These are phyloP conservation scores for Formica exsecta DNA, from an alignment of 1,140 invertebrate species.

Conservation along the genomic window DNA sequence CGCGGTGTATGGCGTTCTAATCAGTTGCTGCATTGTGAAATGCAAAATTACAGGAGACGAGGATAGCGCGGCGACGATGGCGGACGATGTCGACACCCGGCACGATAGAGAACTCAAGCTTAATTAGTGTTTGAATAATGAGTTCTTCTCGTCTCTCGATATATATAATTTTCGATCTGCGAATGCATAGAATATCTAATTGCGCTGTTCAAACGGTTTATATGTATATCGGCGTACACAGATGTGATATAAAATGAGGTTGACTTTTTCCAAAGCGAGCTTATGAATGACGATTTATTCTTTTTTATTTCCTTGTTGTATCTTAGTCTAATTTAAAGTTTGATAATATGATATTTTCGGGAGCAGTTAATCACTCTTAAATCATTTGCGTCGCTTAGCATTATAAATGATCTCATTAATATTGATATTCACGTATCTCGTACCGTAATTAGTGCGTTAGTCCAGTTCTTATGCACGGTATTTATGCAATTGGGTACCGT, in stretches of 20 bases:
- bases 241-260: not conserved
- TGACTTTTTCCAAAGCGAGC: not conserved
- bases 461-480: constrained; percentile 8
- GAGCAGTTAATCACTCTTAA: not conserved
- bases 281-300: not conserved
- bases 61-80: constrained; percentile 56
- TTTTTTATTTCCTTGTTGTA: not conserved
- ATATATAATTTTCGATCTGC: constrained; percentile 18
- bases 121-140: constrained; percentile 66
- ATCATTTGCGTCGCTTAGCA: not conserved
- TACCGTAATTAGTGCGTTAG: constrained; percentile 30
- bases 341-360: not conserved
- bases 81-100: constrained; percentile 39
- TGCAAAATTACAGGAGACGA: constrained; percentile 79
- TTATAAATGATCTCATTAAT: constrained; percentile 32
- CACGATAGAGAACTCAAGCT: constrained; percentile 33
- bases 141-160: constrained; percentile 4
- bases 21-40: constrained; percentile 80
- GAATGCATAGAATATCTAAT: not conserved
- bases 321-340: not conserved
- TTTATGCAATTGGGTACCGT: constrained; percentile 56
- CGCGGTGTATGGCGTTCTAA: constrained; percentile 74
- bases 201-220: not conserved
- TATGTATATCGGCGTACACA: not conserved
- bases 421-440: constrained; percentile 43